Evolutionary conservation across 2,888 invertebrate genomes (phyloP).

Genomic region (Epinotia demarniana): DNA sequence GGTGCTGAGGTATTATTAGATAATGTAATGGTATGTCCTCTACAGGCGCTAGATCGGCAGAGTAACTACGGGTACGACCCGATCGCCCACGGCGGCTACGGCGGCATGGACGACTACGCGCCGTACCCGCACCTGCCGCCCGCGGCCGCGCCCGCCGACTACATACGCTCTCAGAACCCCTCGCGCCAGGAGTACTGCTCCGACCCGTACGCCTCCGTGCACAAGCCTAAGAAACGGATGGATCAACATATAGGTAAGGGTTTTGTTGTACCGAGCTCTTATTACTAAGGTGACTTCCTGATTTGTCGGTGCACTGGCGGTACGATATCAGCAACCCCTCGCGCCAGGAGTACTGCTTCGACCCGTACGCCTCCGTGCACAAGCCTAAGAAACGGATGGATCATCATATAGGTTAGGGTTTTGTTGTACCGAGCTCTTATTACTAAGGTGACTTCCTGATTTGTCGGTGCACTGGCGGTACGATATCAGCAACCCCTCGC

Average conservation of each 20-base stretch:
- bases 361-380: constrained; percentile 95
- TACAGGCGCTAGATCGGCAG: constrained; percentile 86
- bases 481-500: constrained; percentile 88
- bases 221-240: constrained; percentile 94
- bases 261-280: neutral
- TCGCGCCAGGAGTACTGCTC: constrained; percentile 94
- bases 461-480: too few species aligned
- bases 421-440: neutral
- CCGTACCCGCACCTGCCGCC: constrained; percentile 90
- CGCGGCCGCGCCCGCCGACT: constrained; percentile 87
- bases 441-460: too few species aligned
- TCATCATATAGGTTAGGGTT: constrained; percentile 92
- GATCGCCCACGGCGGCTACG: constrained; percentile 92
- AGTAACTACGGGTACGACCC: constrained; percentile 90
- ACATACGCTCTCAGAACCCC: constrained; percentile 90
- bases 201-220: constrained; percentile 95
- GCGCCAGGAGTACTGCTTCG: constrained; percentile 94
- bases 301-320: too few species aligned
- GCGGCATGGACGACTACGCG: constrained; percentile 92
- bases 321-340: constrained; percentile 87
- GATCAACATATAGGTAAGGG: constrained; percentile 94
- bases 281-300: too few species aligned
- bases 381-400: constrained; percentile 95
- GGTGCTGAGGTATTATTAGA: too few species aligned
- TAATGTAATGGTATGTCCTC: neutral